These are phyloP conservation scores for Unio pictorum DNA, from an alignment of 2,888 invertebrate genomes.

Conservation along the genomic window DNA sequence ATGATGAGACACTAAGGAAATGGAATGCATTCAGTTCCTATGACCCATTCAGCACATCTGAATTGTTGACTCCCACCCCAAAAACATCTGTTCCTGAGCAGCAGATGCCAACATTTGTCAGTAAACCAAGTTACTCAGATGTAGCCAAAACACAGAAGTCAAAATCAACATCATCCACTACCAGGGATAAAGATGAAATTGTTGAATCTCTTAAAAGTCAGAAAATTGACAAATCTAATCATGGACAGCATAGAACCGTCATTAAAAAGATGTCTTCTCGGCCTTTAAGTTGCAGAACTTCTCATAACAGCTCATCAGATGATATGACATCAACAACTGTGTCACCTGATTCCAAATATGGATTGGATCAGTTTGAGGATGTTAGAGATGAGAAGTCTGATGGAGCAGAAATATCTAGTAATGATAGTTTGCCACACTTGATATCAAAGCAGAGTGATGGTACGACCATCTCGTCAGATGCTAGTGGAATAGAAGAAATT, in stretches of 20 bases:
- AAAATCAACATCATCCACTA: conserved; percentile 25
- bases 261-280: conserved; percentile 27
- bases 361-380: conserved; percentile 64
- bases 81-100: conserved; percentile 23
- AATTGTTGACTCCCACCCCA: conserved; percentile 34
- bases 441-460: conserved; percentile 53
- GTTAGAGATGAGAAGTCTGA: conserved; percentile 29
- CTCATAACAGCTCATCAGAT: conserved; percentile 22
- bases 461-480: conserved; percentile 55
- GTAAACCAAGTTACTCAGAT: conserved; percentile 63
- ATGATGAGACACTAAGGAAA: conserved; percentile 48
- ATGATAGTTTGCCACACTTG: conserved; percentile 38
- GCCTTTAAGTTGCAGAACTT: conserved; percentile 13
- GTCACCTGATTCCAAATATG: conserved; percentile 63
- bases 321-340: conserved; percentile 46
- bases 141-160: conserved; percentile 57
- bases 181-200: conserved; percentile 11
- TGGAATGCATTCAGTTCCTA: conserved; percentile 39
- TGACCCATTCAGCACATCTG: conserved; percentile 51
- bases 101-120: conserved; percentile 8
- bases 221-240: no score
- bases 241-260: background rate
- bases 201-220: no score
- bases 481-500: conserved; percentile 59
- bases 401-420: conserved; percentile 35